Conservation (phyloP, 2,888 invertebrate species). For the Tetramorium bicarinatum region DNA sequence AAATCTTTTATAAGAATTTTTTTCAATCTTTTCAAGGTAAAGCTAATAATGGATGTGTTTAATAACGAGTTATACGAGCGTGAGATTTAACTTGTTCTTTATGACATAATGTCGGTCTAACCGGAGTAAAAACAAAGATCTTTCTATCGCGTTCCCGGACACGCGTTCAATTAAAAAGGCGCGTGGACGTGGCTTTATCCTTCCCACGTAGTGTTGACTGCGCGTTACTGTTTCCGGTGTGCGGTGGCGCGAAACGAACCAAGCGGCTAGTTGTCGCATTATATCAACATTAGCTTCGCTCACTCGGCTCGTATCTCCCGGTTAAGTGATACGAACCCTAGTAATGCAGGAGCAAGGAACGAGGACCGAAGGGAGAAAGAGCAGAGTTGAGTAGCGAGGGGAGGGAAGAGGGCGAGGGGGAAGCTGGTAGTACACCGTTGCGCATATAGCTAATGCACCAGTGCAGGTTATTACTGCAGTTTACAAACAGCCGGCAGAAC, state of each 20-base stretch:
- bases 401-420: no score
- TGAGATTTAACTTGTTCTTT: not conserved
- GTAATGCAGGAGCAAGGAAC: conserved; percentile 48
- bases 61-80: conserved; percentile 22
- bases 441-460: conserved; percentile 68
- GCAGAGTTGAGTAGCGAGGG: not conserved
- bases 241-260: conserved; percentile 41
- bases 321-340: conserved; percentile 75
- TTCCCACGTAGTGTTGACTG: not conserved
- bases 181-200: not conserved
- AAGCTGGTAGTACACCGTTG: conserved; percentile 11
- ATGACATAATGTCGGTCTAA: not conserved
- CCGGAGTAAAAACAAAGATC: no score
- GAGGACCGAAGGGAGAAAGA: conserved; percentile 18
- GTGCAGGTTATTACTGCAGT: conserved; percentile 77
- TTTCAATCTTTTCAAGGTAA: not conserved
- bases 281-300: conserved; percentile 76
- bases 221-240: conserved; percentile 59
- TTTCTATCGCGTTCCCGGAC: not conserved
- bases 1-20: not conserved
- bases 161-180: conserved; percentile 37
- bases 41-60: not conserved
- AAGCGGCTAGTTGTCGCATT: conserved; percentile 70
- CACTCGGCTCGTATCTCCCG: conserved; percentile 71
- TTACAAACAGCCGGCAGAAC: conserved; percentile 75